Base-by-base conservation (phyloP, 2,888 invertebrate species). In the Coremacera marginata region DNA sequence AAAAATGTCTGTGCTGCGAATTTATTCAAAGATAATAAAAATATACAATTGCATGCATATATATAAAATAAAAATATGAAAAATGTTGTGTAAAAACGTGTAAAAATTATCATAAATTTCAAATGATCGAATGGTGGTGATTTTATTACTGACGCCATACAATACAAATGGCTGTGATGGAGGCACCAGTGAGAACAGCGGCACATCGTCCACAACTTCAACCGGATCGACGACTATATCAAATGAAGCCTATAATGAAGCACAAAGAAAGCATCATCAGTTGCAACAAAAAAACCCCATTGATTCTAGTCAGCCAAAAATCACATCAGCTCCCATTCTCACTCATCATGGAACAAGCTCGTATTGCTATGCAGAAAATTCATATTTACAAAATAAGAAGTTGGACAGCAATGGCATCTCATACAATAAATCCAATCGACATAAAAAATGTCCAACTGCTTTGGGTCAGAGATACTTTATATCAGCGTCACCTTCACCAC, bases 51-150 rank as follows among this genome's bases (percentile, higher is more conserved):
- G 62, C 62, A 75, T 65, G 37, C 65, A 22, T 57, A n/a, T 65
- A 51, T 70, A 22, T 57, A n/a, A 16, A 27, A 51, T 52, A 51
- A n/a, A 44, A 0, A 25, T 25, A 65, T 65, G 25, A n/a, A 11
- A 22, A 25, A 49, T 16, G 27, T 49, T 49, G 19, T 34, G 57
- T 51, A 19, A 65, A 51, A 75, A 70, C n/a, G 75, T 62, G 75
- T 77, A 75, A 63, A 78, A 79, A 80, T 75, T 80, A 80, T 77
- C 76, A 82, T 80, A 75, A 78, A 77, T 84, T 82, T 86, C 89
- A 88, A 88, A 89, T 89, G 89, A 88, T 89, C 89, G 89, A 89
- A 89, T 89, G 89, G 89, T 89, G 88, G 89, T 89, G 88, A 89
- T 89, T 88, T 88, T 89, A 86, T 85, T 89, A 86, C 87, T 89